A percentile compares a stretch with the other conserved stretches of the same genome.
These are phyloP conservation scores for Xestobium rufovillosum DNA, from an alignment of 2,888 invertebrate genomes.

Conservation along the genomic window DNA sequence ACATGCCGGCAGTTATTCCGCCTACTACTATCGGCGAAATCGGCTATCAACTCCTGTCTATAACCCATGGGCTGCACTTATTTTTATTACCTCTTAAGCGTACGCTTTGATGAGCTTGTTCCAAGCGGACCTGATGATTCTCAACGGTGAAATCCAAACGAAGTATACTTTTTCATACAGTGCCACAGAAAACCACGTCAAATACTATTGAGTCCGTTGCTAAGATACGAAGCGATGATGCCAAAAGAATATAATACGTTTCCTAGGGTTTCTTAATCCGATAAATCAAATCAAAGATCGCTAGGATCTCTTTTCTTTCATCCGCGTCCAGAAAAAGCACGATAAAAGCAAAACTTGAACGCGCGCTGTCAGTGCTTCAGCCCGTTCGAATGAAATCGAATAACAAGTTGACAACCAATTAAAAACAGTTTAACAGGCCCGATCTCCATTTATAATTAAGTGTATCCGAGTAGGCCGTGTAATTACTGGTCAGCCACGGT, in stretches of 20 bases:
- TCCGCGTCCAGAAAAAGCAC: background rate
- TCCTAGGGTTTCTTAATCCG: conserved; percentile 8
- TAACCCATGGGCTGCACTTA: no score
- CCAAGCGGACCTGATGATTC: no score
- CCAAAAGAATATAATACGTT: conserved; percentile 5
- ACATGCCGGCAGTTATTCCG: no score
- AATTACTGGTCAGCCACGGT: conserved; percentile 39
- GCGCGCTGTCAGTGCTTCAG: background rate
- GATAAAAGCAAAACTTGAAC: conserved; percentile 3
- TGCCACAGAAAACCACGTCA: no score
- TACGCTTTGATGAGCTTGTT: no score
- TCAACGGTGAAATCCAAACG: no score
- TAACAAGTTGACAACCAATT: conserved; percentile 41
- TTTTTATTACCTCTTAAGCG: no score
- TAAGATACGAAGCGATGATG: no score
- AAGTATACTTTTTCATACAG: no score
- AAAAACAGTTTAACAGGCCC: conserved; percentile 39
- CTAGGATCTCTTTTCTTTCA: conserved; percentile 3
- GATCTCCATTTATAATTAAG: conserved; percentile 40
- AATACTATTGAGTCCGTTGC: no score
- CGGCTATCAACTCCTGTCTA: no score
- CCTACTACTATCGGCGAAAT: no score
- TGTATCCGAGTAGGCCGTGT: conserved; percentile 39
- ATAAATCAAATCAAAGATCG: conserved; percentile 9
- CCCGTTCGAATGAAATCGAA: conserved; percentile 26